Conservation (phyloP, 2,113 vertebrate species). For the Callionymus lyra region DNA sequence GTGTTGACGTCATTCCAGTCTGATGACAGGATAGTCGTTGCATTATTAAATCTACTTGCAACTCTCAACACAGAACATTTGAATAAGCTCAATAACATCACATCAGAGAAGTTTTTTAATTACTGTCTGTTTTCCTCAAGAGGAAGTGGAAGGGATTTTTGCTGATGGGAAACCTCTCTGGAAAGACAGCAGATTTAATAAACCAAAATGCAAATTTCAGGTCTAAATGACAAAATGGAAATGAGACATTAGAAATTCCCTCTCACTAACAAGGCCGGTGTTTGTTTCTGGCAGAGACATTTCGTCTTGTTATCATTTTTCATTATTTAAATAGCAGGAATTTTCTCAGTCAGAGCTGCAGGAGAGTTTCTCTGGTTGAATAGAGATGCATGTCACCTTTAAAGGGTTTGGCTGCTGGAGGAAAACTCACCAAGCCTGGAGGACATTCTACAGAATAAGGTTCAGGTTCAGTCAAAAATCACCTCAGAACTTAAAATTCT, state of each 20-base stretch:
- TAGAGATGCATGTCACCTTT: too few relatives aligned
- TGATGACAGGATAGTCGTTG: slow-evolving; percentile 4
- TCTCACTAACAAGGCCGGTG: slow-evolving; percentile 41
- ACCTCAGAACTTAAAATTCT: too few relatives aligned
- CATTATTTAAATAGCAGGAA: too few relatives aligned
- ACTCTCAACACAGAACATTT: slow-evolving; percentile 15
- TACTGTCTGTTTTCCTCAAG: slow-evolving; percentile 28
- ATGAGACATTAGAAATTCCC: slow-evolving; percentile 52
- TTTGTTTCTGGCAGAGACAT: slow-evolving; percentile 24
- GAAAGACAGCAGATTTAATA: slow-evolving; percentile 30
- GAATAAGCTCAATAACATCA: slow-evolving; percentile 35
- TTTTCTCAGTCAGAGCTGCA: too few relatives aligned
- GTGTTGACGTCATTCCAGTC: too few relatives aligned
- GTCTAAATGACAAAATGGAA: slow-evolving; percentile 52
- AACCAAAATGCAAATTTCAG: slow-evolving; percentile 47
- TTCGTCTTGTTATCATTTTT: slow-evolving; percentile 1
- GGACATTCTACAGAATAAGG: too few relatives aligned
- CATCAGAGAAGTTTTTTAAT: slow-evolving; percentile 43
- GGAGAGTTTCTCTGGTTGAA: too few relatives aligned
- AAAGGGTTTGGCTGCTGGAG: too few relatives aligned
- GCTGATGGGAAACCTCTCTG: slow-evolving; percentile 32
- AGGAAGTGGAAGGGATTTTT: slow-evolving; percentile 29
- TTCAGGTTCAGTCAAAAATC: too few relatives aligned
- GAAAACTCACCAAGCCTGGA: too few relatives aligned
- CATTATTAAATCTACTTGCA: slow-evolving; percentile 7